Percentiles rank a stretch among this genome's conserved stretches.
Conservation (phyloP, 2,888 invertebrate species). For the Drosophila sordidapex region DNA sequence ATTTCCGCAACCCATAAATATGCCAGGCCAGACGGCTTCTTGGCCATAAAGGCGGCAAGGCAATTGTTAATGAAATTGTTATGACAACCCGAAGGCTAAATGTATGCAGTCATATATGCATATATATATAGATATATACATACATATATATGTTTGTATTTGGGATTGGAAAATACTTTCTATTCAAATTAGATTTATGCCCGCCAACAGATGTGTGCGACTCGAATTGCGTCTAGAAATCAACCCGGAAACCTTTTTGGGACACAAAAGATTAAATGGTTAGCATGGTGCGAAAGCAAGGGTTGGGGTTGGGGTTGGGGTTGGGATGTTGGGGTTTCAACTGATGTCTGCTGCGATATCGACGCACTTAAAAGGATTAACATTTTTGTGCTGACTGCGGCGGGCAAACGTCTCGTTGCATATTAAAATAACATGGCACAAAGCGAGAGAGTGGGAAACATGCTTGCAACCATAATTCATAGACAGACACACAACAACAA, state of each 20-base stretch:
- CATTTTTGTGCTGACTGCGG: constrained; percentile 70
- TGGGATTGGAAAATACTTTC: constrained; percentile 50
- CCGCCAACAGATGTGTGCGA: constrained; percentile 62
- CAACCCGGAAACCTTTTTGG: constrained; percentile 53
- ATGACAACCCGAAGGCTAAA: constrained; percentile 59
- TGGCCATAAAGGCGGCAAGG: constrained; percentile 34
- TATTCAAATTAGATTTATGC: constrained; percentile 70
- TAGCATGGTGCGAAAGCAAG: constrained; percentile 16
- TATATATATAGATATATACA: not conserved
- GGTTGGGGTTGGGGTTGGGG: not conserved
- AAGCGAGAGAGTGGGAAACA: constrained; percentile 12
- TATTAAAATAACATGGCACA: constrained; percentile 57
- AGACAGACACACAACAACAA: constrained; percentile 25
- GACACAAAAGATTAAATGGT: constrained; percentile 67
- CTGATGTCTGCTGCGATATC: constrained; percentile 57
- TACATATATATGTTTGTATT: constrained; percentile 6
- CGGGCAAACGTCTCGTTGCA: constrained; percentile 43
- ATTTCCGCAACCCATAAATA: constrained; percentile 69
- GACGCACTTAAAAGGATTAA: constrained; percentile 80
- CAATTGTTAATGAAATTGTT: constrained; percentile 72
- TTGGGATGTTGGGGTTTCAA: constrained; percentile 10
- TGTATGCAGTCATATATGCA: constrained; percentile 20
- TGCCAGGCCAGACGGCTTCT: constrained; percentile 39
- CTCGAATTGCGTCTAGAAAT: constrained; percentile 42
- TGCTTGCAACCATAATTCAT: constrained; percentile 40